Conservation (phyloP, 2,113 vertebrate genomes). For the Anser cygnoides region DNA sequence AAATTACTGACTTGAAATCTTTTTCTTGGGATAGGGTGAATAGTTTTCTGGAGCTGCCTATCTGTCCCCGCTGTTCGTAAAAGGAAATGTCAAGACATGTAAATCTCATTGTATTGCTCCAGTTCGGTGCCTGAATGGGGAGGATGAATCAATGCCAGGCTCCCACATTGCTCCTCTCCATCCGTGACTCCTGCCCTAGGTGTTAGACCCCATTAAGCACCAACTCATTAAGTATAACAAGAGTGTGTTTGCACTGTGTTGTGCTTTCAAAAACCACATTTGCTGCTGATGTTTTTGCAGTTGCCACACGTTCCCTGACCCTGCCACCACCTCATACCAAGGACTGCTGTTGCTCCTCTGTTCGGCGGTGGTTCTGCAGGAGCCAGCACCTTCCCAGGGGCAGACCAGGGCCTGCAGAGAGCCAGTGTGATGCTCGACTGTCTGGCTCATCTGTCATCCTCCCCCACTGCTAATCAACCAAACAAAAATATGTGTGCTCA, state of each 20-base stretch:
- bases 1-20: not conserved
- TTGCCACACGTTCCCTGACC: not conserved
- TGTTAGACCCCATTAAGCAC: not conserved
- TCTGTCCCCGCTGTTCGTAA: not conserved
- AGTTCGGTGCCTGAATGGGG: not conserved
- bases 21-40: not conserved
- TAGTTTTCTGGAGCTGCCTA: not conserved
- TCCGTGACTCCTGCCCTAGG: not conserved
- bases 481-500: constrained; percentile 33
- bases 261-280: not conserved
- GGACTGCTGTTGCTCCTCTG: not conserved
- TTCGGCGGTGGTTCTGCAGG: not conserved
- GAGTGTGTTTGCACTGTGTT: not conserved
- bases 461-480: constrained; percentile 6
- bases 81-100: not conserved
- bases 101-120: not conserved
- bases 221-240: not conserved
- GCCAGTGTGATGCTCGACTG: not conserved
- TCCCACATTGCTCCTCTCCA: no score
- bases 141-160: no score
- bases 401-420: not conserved
- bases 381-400: not conserved
- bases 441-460: not conserved
- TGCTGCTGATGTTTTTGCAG: not conserved
- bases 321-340: not conserved